These are phyloP conservation scores for Tuberolachnus salignus DNA, from an alignment of 2,888 invertebrate species.

Conservation along the genomic window DNA sequence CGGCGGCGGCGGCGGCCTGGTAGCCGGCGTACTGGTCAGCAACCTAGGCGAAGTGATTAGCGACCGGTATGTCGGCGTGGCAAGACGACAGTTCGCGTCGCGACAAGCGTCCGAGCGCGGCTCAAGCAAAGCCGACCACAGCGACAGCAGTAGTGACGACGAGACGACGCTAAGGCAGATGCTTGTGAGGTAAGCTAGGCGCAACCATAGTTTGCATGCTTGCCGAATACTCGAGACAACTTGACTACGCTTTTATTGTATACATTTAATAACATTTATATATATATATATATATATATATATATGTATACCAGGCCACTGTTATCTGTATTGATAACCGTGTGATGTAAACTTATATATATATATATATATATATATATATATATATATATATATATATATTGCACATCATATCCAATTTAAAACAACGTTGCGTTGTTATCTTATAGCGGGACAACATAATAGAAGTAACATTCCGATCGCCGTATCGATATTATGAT, in stretches of 20 bases:
- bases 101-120: conserved; percentile 55
- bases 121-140: conserved; percentile 57
- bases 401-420: neutral
- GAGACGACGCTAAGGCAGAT: conserved; percentile 93
- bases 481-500: too few relatives aligned
- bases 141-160: conserved; percentile 67
- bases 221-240: conserved; percentile 33
- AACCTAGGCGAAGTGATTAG: conserved; percentile 62
- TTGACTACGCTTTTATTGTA: conserved; percentile 9
- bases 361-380: neutral
- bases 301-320: too few relatives aligned
- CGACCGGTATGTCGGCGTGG: conserved; percentile 58
- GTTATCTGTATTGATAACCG: too few relatives aligned
- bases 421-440: neutral
- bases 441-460: neutral
- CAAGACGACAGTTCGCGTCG: conserved; percentile 48
- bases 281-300: neutral
- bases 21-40: conserved; percentile 61
- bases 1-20: conserved; percentile 58
- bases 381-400: neutral
- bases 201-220: conserved; percentile 46
- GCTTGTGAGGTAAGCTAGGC: conserved; percentile 81
- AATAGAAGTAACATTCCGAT: neutral
- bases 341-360: too few relatives aligned
- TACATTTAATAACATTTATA: too few relatives aligned